A percentile compares a stretch with the other conserved stretches of the same genome.
phyloP scores from a whole-genome alignment of 2,797 vertebrate species.

The Lepilemur septentrionalis region DNA sequence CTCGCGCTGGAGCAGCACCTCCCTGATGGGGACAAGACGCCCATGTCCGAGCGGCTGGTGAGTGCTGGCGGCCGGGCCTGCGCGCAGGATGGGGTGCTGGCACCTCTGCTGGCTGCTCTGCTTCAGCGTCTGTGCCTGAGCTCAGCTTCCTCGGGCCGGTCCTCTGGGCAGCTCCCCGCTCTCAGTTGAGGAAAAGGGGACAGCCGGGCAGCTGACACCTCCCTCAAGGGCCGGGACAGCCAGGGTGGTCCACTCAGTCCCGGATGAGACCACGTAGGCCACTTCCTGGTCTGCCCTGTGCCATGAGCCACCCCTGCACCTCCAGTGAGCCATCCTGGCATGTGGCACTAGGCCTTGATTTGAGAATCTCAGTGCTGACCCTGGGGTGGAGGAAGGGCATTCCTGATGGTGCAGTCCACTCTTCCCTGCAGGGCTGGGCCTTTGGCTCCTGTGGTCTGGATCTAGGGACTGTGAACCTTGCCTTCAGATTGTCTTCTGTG shows the following conservation, averaged over 20 bases:
- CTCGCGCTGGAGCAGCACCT: constrained; percentile 97
- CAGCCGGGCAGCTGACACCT: not conserved
- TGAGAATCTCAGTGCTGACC: not conserved
- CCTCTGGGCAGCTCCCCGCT: not conserved
- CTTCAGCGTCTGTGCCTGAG: not conserved
- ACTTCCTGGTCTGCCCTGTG: not conserved
- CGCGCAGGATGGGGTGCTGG: not conserved
- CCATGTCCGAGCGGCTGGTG: constrained; percentile 97
- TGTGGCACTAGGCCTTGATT: not conserved
- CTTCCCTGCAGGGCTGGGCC: not conserved
- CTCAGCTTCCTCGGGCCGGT: accelerated
- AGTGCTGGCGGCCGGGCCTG: constrained; percentile 80
- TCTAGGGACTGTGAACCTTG: not conserved
- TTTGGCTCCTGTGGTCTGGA: not conserved
- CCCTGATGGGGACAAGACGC: constrained; percentile 96
- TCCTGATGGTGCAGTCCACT: not conserved
- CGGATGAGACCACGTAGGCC: not conserved
- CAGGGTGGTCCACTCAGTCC: too few relatives aligned
- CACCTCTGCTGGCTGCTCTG: not conserved
- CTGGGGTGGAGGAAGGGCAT: not conserved
- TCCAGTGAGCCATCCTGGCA: not conserved
- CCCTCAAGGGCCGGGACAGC: not conserved
- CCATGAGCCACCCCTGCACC: not conserved
- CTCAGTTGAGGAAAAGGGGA: not conserved
- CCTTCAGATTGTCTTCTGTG: not conserved